Percentiles rank a stretch among this genome's conserved stretches.
Conservation (phyloP, 92 coral and sea anemone species). For the Virgularia gustaviana region DNA sequence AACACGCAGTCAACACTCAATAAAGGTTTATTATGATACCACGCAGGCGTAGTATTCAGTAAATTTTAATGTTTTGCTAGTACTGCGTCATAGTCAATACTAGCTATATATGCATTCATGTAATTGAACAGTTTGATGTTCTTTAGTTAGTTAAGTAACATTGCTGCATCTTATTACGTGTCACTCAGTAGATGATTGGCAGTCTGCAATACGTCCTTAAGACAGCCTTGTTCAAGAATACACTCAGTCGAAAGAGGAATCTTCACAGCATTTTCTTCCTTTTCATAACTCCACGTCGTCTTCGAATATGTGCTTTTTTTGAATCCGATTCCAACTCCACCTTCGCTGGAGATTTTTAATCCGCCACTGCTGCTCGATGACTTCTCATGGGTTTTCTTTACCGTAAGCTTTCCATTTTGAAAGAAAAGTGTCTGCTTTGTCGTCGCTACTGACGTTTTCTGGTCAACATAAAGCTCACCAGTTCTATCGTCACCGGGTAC, state of each 20-base stretch:
- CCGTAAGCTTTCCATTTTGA: not conserved
- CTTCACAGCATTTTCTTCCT: constrained; percentile 20
- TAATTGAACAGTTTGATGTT: too few relatives aligned
- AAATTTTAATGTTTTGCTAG: too few relatives aligned
- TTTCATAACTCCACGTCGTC: not conserved
- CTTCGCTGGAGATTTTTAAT: not conserved
- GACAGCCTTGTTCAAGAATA: constrained; percentile 34
- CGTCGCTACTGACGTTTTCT: constrained; percentile 16
- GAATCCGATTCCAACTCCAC: constrained; percentile 22
- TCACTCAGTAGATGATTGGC: constrained; percentile 4
- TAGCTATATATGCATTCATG: too few relatives aligned
- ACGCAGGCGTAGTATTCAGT: too few relatives aligned
- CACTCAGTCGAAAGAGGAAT: constrained; percentile 23
- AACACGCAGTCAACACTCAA: too few relatives aligned
- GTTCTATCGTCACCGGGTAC: constrained; percentile 23
- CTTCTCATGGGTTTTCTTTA: not conserved
- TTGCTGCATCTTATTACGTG: too few relatives aligned
- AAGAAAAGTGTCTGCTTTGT: constrained; percentile 25
- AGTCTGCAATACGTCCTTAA: not conserved
- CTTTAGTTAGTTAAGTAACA: too few relatives aligned
- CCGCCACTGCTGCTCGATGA: not conserved
- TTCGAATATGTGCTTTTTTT: constrained; percentile 13
- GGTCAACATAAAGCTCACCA: constrained; percentile 26
- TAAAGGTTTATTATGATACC: too few relatives aligned
- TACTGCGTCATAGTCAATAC: too few relatives aligned